Conservation (phyloP, 2,113 vertebrate genomes). For the Hipposideros armiger region DNA sequence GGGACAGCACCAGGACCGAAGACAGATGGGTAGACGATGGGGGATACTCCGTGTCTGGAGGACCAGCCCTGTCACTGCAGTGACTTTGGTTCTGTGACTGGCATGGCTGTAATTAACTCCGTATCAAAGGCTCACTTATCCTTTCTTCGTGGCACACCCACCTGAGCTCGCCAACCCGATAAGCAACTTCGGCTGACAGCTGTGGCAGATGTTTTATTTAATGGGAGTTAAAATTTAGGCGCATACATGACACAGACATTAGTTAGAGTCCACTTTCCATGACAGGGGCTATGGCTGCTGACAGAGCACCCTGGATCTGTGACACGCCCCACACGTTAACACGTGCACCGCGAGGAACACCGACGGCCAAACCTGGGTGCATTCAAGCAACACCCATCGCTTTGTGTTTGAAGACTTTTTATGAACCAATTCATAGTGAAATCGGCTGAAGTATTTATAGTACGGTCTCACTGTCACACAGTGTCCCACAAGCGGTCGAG, state of each 20-base stretch:
- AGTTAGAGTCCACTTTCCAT: conserved; percentile 87
- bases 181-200: conserved; percentile 57
- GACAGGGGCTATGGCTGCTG: conserved; percentile 82
- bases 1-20: too few species aligned
- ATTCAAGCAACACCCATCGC: conserved; percentile 89
- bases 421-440: conserved; percentile 92
- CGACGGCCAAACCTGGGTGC: conserved; percentile 82
- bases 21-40: rapidly evolving
- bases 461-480: conserved; percentile 89
- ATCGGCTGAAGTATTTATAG: conserved; percentile 91
- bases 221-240: conserved; percentile 85
- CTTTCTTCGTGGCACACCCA: background rate
- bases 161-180: background rate
- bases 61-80: background rate
- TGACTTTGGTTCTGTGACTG: background rate
- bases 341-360: conserved; percentile 79
- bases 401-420: conserved; percentile 89
- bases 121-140: too few species aligned
- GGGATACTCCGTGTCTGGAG: background rate
- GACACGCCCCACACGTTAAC: conserved; percentile 82
- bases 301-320: conserved; percentile 84
- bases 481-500: conserved; percentile 92
- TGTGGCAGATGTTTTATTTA: conserved; percentile 89
- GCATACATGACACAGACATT: conserved; percentile 87
- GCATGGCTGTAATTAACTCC: background rate